Evolutionary conservation across 2,797 vertebrate genomes (phyloP), one percentile per base, ranked within the genome.

Genomic region (Carapus acus): DNA sequence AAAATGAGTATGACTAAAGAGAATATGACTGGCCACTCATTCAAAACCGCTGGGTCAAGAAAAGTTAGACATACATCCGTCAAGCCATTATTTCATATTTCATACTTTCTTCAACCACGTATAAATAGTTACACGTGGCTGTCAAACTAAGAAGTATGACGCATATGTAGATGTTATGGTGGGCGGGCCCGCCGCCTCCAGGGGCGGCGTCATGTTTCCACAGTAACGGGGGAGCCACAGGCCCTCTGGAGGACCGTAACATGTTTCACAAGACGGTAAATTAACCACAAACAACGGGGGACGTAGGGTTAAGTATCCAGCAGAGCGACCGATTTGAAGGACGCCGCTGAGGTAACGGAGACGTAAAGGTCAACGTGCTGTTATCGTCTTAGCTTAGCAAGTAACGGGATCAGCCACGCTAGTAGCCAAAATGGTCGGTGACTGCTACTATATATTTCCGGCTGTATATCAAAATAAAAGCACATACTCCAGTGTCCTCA

Each of bases 221-320:
- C 77, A 58, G 80, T 48, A 76, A 83, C 79, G 60, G n/a, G 17
- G 53, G 42, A 71, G 64, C 33, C 71, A 55, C 66, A 51, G 57
- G 56, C 65, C 19, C 18, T 21, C 37, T 48, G 50, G 39, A 39
- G 34, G 9, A 36, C 1, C n/a, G 15, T 27, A 1, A 12, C 13
- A n/a, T 6, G 15, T 29, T 15, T 16, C 21, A 7, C 9, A 29
- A 15, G 9, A 40, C 23, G 23, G 55, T 40, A 44, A 37, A 7
- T 41, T 19, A 74, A 54, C 47, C 15, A 42, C 15, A 11, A 3
- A 7, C n/a, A 22, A 49, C 66, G 39, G 43, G 13, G 4, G 11
- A 27, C 20, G 11, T 14, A 14, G 1, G 2, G 33, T 8, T 31
- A 7, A 16, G 19, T n/a, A 1, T 56, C 16, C 60, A 49, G 19